phyloP scores from a whole-genome alignment of 2,888 invertebrate genomes.

The Diaperis boleti region DNA sequence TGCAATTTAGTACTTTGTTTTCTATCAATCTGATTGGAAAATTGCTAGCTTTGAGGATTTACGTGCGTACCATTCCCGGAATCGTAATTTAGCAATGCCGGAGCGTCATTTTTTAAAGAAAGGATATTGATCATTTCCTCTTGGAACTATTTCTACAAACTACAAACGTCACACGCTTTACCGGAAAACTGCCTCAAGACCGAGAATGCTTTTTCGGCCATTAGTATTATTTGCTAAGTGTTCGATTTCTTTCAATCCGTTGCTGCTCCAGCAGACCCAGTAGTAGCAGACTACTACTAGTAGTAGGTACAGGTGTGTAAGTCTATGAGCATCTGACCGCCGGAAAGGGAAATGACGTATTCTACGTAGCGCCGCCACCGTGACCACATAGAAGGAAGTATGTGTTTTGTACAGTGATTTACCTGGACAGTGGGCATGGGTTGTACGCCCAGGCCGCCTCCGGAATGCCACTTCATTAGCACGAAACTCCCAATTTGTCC shows the following conservation, averaged over 20 bases:
- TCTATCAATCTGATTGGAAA: too few species aligned
- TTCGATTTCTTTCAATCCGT: background rate
- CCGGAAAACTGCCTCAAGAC: background rate
- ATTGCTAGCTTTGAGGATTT: too few species aligned
- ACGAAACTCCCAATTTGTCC: slow-evolving; percentile 34
- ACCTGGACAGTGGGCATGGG: slow-evolving; percentile 47
- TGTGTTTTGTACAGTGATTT: slow-evolving; percentile 60
- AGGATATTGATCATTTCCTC: too few species aligned
- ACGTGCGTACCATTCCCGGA: background rate
- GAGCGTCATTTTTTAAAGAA: too few species aligned
- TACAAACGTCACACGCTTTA: background rate
- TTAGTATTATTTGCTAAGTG: background rate
- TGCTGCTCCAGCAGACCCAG: background rate
- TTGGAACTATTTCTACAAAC: background rate
- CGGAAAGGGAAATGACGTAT: slow-evolving; percentile 45
- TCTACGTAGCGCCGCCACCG: slow-evolving; percentile 59
- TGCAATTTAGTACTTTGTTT: background rate
- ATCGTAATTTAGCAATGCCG: background rate
- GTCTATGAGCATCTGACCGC: slow-evolving; percentile 38
- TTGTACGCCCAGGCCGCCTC: slow-evolving; percentile 27
- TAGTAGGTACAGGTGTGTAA: slow-evolving; percentile 41
- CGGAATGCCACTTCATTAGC: slow-evolving; percentile 23
- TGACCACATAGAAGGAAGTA: slow-evolving; percentile 60
- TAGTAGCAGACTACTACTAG: slow-evolving; percentile 2
- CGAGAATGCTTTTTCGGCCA: background rate